Percentiles rank a stretch among this genome's conserved stretches.
Evolutionary conservation across 2,888 invertebrate genomes (phyloP).

Genomic region (Drosophila kambysellisi): DNA sequence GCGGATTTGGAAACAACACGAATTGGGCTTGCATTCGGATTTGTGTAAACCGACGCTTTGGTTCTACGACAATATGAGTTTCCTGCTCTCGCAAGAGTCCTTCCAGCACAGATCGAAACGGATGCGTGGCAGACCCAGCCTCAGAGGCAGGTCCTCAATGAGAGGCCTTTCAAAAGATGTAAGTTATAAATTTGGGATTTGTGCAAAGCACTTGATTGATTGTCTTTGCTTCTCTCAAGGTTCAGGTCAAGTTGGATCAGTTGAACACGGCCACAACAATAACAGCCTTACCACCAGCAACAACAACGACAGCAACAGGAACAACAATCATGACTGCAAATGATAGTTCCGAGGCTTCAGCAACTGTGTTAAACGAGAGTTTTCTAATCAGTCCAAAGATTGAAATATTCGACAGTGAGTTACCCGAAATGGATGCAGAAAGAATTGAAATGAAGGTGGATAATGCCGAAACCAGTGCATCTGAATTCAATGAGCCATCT

Average conservation of each 20-base stretch:
- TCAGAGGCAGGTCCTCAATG: neutral
- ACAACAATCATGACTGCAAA: neutral
- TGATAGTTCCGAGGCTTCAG: constrained; percentile 10
- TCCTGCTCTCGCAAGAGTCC: constrained; percentile 68
- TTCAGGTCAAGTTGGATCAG: constrained; percentile 34
- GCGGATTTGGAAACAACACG: constrained; percentile 71
- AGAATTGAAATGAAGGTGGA: constrained; percentile 21
- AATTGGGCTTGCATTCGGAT: constrained; percentile 65
- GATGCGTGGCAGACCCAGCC: constrained; percentile 29
- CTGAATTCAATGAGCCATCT: constrained; percentile 31
- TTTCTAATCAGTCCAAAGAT: constrained; percentile 67
- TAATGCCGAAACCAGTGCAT: constrained; percentile 19
- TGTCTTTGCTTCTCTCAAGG: neutral
- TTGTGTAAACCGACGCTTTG: constrained; percentile 78
- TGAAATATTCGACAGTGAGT: constrained; percentile 59
- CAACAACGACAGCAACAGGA: constrained; percentile 8
- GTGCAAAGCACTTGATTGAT: neutral
- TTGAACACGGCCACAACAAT: constrained; percentile 23
- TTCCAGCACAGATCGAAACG: constrained; percentile 54
- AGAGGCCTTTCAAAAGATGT: constrained; percentile 14
- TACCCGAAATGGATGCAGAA: constrained; percentile 19
- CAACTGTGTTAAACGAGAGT: constrained; percentile 38
- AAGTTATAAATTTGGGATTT: constrained; percentile 2
- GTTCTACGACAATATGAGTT: constrained; percentile 80
- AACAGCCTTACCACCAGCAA: constrained; percentile 13